Base-by-base conservation (phyloP, 2,113 vertebrate species). In the Pelodiscus sinensis region DNA sequence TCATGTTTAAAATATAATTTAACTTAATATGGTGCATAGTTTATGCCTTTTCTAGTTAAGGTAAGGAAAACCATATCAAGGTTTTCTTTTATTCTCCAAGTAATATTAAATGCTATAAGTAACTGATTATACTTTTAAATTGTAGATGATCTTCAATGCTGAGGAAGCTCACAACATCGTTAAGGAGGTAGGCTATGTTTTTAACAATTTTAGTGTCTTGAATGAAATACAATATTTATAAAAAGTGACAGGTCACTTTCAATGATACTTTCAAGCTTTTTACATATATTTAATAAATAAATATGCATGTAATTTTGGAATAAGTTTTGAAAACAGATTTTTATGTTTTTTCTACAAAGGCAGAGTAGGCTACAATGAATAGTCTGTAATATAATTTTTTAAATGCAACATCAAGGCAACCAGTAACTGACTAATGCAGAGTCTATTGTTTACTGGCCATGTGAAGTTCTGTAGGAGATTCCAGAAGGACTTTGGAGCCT, bases 151-250 rank as follows among this genome's bases (percentile, higher is more conserved):
- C 86, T 98, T 98, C 94, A 98, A 97, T 95, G 94, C 96, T 80
- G 98, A 98, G 29, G 98, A 98, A 92, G 98, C 97, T 3, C 97
- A 98, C 87, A 98, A 96, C 96, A 97, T 98, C 21, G 96, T 98
- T 81, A 98, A 98, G 85, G 98, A 98, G 94, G 98, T 98, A 90
- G 85, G 97, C 97, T 93, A 83, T 31, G 62, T 4, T 24, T 92
- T 24, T 92, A n/a, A 44, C 78, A 55, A n/a, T 54, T 68, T 35
- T 15, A 60, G 56, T 71, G 65, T 35, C n/a, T 68, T 68, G 65
- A 71, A 52, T 38, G 38, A 58, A 79, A 79, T 83, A 52, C 25
- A 65, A 31, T 81, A 38, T 56, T 62, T 60, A 31, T 7, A 51
- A 15, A 85, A 29, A 14, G 19, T 55, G 51, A 4, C 24, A 6